A percentile compares a stretch with the other conserved stretches of the same genome.
Evolutionary conservation across 2,888 invertebrate species (phyloP).

Genomic region (Polyommatus iphigenia): DNA sequence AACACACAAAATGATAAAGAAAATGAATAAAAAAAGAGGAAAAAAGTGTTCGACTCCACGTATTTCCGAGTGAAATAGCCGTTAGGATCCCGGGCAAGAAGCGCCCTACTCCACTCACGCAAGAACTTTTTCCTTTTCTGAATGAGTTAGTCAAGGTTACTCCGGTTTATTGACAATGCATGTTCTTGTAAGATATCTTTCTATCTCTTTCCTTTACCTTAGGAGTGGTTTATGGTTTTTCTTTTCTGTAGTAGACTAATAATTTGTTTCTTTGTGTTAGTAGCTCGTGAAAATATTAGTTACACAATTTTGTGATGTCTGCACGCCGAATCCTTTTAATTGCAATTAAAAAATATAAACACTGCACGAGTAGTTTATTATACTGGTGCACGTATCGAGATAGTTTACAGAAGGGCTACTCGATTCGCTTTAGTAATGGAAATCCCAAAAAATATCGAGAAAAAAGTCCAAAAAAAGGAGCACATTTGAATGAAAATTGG

Average conservation of each 20-base stretch:
- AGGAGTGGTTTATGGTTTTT: background rate
- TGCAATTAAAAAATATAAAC: background rate
- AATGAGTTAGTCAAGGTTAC: slow-evolving; percentile 20
- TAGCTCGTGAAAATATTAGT: background rate
- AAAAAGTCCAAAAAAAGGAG: slow-evolving; percentile 69
- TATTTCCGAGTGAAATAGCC: slow-evolving; percentile 29
- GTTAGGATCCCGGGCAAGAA: slow-evolving; percentile 27
- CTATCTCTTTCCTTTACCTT: background rate
- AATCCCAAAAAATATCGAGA: slow-evolving; percentile 75
- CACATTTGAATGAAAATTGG: slow-evolving; percentile 79
- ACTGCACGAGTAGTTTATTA: background rate
- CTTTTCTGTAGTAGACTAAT: background rate
- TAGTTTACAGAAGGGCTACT: slow-evolving; percentile 21
- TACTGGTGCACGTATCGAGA: background rate
- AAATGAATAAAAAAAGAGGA: background rate
- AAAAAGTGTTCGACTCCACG: slow-evolving; percentile 40
- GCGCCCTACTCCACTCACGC: slow-evolving; percentile 19
- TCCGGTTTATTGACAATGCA: slow-evolving; percentile 5
- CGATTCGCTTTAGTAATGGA: slow-evolving; percentile 73
- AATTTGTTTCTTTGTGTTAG: background rate
- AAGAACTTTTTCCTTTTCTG: slow-evolving; percentile 21
- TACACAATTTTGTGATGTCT: background rate
- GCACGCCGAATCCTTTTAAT: background rate
- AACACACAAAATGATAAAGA: background rate
- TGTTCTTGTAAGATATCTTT: background rate